Percentiles rank a stretch among this genome's conserved stretches.
Evolutionary conservation across 2,888 invertebrate genomes (phyloP).

Genomic region (Apodemia mormo): DNA sequence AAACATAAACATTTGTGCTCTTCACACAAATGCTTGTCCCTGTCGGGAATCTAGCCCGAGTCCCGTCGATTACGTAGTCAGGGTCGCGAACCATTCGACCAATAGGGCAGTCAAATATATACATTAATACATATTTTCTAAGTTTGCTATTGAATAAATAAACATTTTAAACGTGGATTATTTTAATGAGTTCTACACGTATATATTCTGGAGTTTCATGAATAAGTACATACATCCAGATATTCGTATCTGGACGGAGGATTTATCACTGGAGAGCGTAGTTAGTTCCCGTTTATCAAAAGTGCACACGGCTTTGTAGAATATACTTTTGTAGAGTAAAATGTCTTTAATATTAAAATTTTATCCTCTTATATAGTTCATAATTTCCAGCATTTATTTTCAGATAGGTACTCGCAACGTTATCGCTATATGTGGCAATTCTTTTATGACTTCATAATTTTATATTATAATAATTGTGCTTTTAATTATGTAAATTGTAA

Average conservation of each 20-base stretch:
- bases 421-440: background rate
- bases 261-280: conserved; percentile 36
- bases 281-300: conserved; percentile 35
- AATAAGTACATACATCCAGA: conserved; percentile 37
- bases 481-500: conserved; percentile 1
- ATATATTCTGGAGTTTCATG: conserved; percentile 26
- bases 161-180: background rate
- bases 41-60: no score
- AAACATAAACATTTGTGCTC: no score
- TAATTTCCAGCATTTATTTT: conserved; percentile 2
- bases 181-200: conserved; percentile 6
- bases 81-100: no score
- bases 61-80: no score
- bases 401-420: background rate
- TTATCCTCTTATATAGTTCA: background rate
- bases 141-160: background rate
- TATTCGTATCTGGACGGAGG: conserved; percentile 30
- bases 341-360: conserved; percentile 21
- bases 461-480: background rate
- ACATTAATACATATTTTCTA: background rate
- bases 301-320: conserved; percentile 29
- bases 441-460: background rate
- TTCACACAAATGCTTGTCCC: no score
- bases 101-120: no score
- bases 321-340: conserved; percentile 12